Base-by-base conservation (phyloP, 2,888 invertebrate species). In the Drosophila sordidapex region DNA sequence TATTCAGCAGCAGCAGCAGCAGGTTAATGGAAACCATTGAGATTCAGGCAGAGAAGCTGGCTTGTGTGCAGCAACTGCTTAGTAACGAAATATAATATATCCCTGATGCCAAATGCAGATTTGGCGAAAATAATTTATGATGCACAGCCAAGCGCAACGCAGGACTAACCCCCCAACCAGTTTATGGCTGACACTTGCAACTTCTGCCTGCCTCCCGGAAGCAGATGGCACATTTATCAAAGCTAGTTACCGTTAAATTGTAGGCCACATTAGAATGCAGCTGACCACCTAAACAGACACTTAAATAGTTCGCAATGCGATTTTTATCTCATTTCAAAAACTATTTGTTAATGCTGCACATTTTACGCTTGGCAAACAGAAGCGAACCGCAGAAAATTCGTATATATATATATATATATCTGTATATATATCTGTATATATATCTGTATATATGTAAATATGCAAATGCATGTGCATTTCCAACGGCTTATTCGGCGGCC, bases 231-330 rank as follows among this genome's bases (percentile, higher is more conserved):
- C 75, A 74, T 80, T 87, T 87, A 84, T 83, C 85, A 78, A 68
- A 80, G 70, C 76, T 70, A 75, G 87, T 83, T 81, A 79, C 79
- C 87, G 87, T 79, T 81, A 86, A 86, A 83, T 83, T 83, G 76
- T 74, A 71, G 67, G 66, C 82, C 64, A 38, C 68, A 58, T 48
- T 48, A 48, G 38, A 66, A 43, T 21, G 56, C 49, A 53, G 18
- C 33, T 18, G 49, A 29, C 38, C 31, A 66, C 43, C 43, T 64
- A 64, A 54, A 48, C 15, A 59, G 29, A 40, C 53, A 67, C 61
- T 48, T 58, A 59, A 54, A 53, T 60, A 73, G 64, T 62, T 65
- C 53, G 21, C 48, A 66, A 57, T 62, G 66, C 72, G 72, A 79
- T 76, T 82, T 82, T 77, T 75, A 79, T 79, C 73, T 81, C 73